Conservation (phyloP, 1,140 invertebrate genomes). For the Orussus abietinus region DNA sequence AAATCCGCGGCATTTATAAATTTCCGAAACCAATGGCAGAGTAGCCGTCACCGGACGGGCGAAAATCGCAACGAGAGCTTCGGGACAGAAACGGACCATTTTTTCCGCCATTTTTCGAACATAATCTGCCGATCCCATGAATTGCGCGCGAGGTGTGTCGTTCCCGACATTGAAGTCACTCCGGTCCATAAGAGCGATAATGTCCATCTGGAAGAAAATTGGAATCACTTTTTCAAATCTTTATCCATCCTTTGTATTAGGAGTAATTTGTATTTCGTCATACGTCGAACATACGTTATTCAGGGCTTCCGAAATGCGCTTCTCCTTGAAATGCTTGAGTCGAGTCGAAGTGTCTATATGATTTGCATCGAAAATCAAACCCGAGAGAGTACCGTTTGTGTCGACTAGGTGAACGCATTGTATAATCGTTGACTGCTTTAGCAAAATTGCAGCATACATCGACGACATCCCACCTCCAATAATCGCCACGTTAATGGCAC, state of each 20-base stretch:
- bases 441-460: slow-evolving; percentile 31
- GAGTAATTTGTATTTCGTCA: not conserved
- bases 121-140: slow-evolving; percentile 25
- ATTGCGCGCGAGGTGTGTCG: slow-evolving; percentile 22
- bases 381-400: slow-evolving; percentile 20
- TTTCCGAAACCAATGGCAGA: slow-evolving; percentile 36
- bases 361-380: slow-evolving; percentile 22
- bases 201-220: slow-evolving; percentile 28
- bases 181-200: slow-evolving; percentile 43
- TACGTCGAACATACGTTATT: slow-evolving; percentile 22
- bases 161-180: slow-evolving; percentile 22
- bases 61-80: slow-evolving; percentile 38
- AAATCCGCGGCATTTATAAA: slow-evolving; percentile 25
- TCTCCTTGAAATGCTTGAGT: slow-evolving; percentile 30
- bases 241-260: slow-evolving; percentile 1
- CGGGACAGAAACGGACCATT: slow-evolving; percentile 26
- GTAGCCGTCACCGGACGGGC: slow-evolving; percentile 37
- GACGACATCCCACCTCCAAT: slow-evolving; percentile 34
- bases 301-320: slow-evolving; percentile 25
- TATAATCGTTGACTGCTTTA: slow-evolving; percentile 40
- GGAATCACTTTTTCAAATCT: slow-evolving; percentile 2
- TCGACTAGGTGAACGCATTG: slow-evolving; percentile 36
- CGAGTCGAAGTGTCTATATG: slow-evolving; percentile 36
- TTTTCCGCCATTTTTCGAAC: slow-evolving; percentile 28
- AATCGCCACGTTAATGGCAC: slow-evolving; percentile 30